Base-by-base conservation (phyloP, 92 coral and sea anemone species). In the Bergia puertoricense region DNA sequence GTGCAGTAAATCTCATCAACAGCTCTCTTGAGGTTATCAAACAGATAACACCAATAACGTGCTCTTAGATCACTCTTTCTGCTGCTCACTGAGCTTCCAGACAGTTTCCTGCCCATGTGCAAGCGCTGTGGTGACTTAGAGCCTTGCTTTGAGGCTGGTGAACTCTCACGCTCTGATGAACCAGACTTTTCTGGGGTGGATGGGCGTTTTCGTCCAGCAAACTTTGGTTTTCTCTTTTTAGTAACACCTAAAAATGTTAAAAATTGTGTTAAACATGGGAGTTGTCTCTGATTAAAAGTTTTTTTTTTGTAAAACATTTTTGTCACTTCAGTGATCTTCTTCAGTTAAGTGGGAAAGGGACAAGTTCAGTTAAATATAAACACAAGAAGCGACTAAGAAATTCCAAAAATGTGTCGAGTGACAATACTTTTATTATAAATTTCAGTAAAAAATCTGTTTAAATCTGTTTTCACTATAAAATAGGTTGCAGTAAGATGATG, bases 1-100 rank as follows among this genome's bases (percentile, higher is more conserved):
- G 99, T 97, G 85, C 97, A 93, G 79, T 97, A 97, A 66, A 97
- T 97, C 82, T 97, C 99, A 92, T 97, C 99, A 39, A 97, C 99
- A 20, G 99, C 99, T 71, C 99, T 91, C 90, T 93, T 97, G 41
- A 97, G 91, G 84, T 97, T 97, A 84, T 97, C 99, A 93, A 97
- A 97, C 89, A 97, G 82, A 89, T 97, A 97, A 57, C 97, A 95
- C 99, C 99, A 97, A 82, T 97, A 97, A 22, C 99, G 91, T 2
- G 99, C 99, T 62, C 99, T 91, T 41, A 97, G 93, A 40, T 97
- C 99, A 72, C 93, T 94, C 82, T 95, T 97, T 86, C 93, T 95
- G 42, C 88, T 79, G 77, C 95, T 95, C 0, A 95, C 92, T 69
- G 96, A 97, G 56, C 95, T 92, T 16, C 92, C 88, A 2, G 96